Conservation (phyloP, 2,888 invertebrate species). For the Emmelina monodactyla region DNA sequence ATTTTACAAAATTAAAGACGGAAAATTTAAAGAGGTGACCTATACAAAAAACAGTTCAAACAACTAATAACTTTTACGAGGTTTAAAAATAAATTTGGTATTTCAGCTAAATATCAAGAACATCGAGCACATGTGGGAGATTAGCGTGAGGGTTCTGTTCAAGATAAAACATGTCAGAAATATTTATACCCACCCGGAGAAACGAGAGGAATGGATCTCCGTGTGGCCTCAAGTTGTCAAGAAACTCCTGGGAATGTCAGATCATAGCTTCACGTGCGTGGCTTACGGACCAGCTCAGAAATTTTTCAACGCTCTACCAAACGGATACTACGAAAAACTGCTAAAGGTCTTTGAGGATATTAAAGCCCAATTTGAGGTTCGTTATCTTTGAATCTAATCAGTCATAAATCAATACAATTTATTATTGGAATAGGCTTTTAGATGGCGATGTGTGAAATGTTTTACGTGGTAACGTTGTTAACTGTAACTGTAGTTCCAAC, state of each 20-base stretch:
- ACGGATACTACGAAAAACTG: slow-evolving; percentile 61
- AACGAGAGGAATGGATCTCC: slow-evolving; percentile 67
- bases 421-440: too few relatives aligned
- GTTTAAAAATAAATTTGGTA: background rate
- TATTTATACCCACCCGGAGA: slow-evolving; percentile 70
- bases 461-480: too few relatives aligned
- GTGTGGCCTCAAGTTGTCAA: slow-evolving; percentile 72
- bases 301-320: slow-evolving; percentile 65
- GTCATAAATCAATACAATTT: too few relatives aligned
- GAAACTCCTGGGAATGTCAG: slow-evolving; percentile 68
- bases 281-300: slow-evolving; percentile 69
- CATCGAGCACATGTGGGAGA: slow-evolving; percentile 71
- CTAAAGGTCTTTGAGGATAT: slow-evolving; percentile 61
- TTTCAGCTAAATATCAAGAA: slow-evolving; percentile 68
- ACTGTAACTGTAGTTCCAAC: too few relatives aligned
- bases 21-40: slow-evolving; percentile 1
- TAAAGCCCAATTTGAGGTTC: slow-evolving; percentile 68
- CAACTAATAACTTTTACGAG: background rate
- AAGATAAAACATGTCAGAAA: slow-evolving; percentile 70
- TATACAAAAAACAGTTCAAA: too few relatives aligned
- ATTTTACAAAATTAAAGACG: too few relatives aligned
- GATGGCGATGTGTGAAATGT: too few relatives aligned
- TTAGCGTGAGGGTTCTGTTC: slow-evolving; percentile 66
- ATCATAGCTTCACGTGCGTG: slow-evolving; percentile 72
- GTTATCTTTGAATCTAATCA: slow-evolving; percentile 10